A percentile compares a stretch with the other conserved stretches of the same genome.
These are phyloP conservation scores for Myotis davidii DNA, from an alignment of 2,113 vertebrate genomes.

Conservation along the genomic window DNA sequence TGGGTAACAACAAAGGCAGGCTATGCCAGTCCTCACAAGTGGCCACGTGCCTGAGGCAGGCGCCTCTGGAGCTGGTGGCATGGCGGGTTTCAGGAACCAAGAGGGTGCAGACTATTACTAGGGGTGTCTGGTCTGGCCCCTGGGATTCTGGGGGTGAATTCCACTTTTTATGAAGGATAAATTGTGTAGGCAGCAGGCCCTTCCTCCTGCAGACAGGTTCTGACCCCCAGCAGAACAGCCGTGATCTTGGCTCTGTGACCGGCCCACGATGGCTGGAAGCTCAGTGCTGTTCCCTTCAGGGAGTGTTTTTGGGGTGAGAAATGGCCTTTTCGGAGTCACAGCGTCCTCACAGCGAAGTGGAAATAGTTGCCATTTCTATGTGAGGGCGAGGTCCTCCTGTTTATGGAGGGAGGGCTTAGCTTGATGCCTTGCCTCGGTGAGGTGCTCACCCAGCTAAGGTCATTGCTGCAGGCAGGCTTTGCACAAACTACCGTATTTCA, in stretches of 20 bases:
- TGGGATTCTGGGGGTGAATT: not conserved
- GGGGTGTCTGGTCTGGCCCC: no score
- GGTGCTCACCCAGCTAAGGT: no score
- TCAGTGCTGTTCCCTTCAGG: not conserved
- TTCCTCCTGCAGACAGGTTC: not conserved
- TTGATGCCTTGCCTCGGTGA: not conserved
- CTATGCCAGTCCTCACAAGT: fast-evolving
- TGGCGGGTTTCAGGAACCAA: not conserved
- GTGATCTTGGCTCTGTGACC: not conserved
- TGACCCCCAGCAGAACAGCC: not conserved
- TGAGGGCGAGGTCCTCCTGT: fast-evolving
- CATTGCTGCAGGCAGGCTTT: fast-evolving
- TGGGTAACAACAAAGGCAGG: not conserved
- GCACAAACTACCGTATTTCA: not conserved
- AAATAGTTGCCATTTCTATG: fast-evolving
- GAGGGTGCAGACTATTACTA: not conserved
- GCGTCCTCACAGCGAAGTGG: not conserved
- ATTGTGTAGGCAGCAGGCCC: not conserved
- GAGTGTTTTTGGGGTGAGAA: not conserved
- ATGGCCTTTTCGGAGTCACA: no score
- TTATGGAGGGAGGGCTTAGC: not conserved
- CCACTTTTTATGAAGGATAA: not conserved
- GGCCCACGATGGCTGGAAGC: not conserved
- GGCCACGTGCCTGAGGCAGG: not conserved
- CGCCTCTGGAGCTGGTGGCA: not conserved